Evolutionary conservation across 2,113 vertebrate species (phyloP).

Genomic region (Elephas maximus): DNA sequence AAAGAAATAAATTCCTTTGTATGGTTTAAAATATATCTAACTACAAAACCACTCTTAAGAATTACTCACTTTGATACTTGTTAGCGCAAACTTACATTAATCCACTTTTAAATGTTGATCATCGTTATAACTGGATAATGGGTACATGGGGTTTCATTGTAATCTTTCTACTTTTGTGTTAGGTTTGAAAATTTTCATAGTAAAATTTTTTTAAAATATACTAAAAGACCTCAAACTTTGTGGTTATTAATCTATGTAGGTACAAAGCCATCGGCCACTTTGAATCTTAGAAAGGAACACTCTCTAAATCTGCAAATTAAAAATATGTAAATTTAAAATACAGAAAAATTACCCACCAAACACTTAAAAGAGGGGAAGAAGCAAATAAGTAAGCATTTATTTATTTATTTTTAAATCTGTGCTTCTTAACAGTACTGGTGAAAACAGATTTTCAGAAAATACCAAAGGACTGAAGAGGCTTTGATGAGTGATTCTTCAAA

Average conservation of each 20-base stretch:
- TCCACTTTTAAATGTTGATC: constrained; percentile 13
- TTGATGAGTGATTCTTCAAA: not conserved
- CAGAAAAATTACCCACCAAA: not conserved
- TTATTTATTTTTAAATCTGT: not conserved
- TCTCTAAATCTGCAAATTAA: constrained; percentile 10
- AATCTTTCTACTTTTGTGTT: not conserved
- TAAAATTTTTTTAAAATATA: not conserved
- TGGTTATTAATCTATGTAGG: not conserved
- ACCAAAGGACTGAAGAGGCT: not conserved
- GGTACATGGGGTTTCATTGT: not conserved
- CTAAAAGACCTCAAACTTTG: not conserved
- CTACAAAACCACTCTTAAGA: constrained; percentile 26
- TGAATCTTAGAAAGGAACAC: not conserved
- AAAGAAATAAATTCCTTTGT: constrained; percentile 3
- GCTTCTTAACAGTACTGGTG: not conserved
- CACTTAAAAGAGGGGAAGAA: not conserved
- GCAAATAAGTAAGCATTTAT: not conserved
- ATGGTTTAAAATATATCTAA: not conserved
- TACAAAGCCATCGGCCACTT: not conserved
- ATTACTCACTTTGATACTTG: not conserved
- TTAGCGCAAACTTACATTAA: not conserved
- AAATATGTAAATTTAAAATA: constrained; percentile 1
- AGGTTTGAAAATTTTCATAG: not conserved
- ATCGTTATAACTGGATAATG: not conserved
- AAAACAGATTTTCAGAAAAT: constrained; percentile 17